These are phyloP conservation scores for Hetaerina titia DNA, from an alignment of 2,888 invertebrate genomes.

Conservation along the genomic window DNA sequence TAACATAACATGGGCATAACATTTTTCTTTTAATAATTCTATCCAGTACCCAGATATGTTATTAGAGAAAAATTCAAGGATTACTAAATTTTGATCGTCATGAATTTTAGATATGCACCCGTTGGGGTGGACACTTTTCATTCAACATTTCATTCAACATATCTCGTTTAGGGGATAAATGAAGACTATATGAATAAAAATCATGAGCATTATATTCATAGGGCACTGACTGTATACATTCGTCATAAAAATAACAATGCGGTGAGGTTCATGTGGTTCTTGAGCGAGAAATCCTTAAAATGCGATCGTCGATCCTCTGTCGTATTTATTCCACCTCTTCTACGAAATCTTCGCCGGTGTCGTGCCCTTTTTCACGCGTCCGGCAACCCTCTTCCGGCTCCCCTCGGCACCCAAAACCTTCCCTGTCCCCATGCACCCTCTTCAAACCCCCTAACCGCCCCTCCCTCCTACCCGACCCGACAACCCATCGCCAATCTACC, in stretches of 20 bases:
- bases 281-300: neutral
- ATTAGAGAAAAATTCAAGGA: too few relatives aligned
- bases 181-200: too few relatives aligned
- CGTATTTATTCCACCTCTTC: neutral
- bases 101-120: too few relatives aligned
- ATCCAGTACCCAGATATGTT: too few relatives aligned
- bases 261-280: neutral
- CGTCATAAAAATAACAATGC: neutral
- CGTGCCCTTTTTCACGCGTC: neutral
- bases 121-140: too few relatives aligned
- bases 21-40: too few relatives aligned
- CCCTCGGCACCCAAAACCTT: neutral
- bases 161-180: too few relatives aligned
- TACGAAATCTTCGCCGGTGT: neutral
- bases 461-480: neutral
- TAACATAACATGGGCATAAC: too few relatives aligned
- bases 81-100: too few relatives aligned
- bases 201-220: too few relatives aligned
- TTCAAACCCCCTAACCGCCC: neutral
- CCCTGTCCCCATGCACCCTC: neutral
- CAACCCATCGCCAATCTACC: slow-evolving; percentile 29
- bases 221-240: neutral
- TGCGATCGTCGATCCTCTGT: neutral
- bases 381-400: neutral
- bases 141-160: too few relatives aligned